Evolutionary conservation across 92 coral and sea anemone genomes (phyloP), one percentile per base, ranked within the genome.

Genomic region (Epizoanthus fatuus): DNA sequence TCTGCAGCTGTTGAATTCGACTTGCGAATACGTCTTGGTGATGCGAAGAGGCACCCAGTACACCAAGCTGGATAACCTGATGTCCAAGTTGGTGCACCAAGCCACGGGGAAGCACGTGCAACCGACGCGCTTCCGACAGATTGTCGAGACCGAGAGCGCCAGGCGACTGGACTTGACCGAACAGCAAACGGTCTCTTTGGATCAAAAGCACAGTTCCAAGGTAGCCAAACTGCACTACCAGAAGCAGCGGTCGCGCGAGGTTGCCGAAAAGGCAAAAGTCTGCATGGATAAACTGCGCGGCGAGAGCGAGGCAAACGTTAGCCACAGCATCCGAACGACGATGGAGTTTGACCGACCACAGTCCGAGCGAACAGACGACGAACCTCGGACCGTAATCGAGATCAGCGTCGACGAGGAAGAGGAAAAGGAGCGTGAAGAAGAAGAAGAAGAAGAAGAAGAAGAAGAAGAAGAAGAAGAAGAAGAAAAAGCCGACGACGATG

Each of bases 51-150:
- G 80, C 17, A 65, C 79, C 6, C 91, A 88, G 59, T 78, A 83
- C 91, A 74, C 16, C 64, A 89, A 89, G 45, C 45, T 84, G 1
- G 88, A 80, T 0, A 69, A 89, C 3, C 53, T 76, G 11, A 84
- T 87, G 80, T 72, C 87, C 67, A 74, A 79, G 63, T 37, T 87
- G 68, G 92, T 91, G 7, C 78, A 81, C 60, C 76, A 83, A 19
- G 94, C 94, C 4, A 87, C 80, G 2, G 89, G 86, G 7, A 87
- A 87, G 60, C 71, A 75, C 86, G 80, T 91, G 66, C 93, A 90
- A 12, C 91, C 91, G 12, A 90, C 93, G 4, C 80, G 91, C 25
- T 86, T 29, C 53, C 75, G 88, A 51, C 93, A 90, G 19, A 87
- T 86, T 4, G 87, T 90, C 16, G 91, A 91, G 62, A 91, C 91